Conservation (phyloP, 2,113 vertebrate species). For the Hyperopisus bebe region DNA sequence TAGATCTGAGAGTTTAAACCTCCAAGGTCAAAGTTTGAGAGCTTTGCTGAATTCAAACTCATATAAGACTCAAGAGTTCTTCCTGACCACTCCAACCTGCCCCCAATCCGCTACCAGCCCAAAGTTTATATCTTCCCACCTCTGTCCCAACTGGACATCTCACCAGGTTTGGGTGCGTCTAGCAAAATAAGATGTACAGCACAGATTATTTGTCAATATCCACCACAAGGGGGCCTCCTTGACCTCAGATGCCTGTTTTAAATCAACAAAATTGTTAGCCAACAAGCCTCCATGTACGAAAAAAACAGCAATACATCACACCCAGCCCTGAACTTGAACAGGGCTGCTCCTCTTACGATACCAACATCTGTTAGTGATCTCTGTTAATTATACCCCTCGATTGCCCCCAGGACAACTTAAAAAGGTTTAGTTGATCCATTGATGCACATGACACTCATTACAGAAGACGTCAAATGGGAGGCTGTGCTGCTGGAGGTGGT, state of each 20-base stretch:
- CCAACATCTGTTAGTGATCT: not conserved
- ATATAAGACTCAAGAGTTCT: not conserved
- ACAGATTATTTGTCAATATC: not conserved
- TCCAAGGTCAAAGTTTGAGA: not conserved
- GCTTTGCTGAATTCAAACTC: not conserved
- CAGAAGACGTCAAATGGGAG: not conserved
- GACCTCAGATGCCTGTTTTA: constrained; percentile 7
- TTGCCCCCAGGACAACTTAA: not conserved
- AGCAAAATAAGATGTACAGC: not conserved
- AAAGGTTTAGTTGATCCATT: not conserved
- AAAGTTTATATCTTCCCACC: not conserved
- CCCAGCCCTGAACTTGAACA: not conserved
- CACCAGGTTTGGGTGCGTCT: not conserved
- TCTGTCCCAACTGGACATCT: not conserved
- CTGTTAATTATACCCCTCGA: not conserved
- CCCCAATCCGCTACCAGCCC: not conserved
- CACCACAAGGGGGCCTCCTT: constrained; percentile 13
- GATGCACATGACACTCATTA: not conserved
- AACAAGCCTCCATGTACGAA: not conserved
- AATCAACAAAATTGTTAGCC: not conserved
- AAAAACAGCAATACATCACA: not conserved
- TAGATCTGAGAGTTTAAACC: constrained; percentile 9
- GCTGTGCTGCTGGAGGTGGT: not conserved
- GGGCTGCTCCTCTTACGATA: not conserved
- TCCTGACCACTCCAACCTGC: not conserved